Percentiles rank a stretch among this genome's conserved stretches.
phyloP scores from a whole-genome alignment of 2,113 vertebrate genomes.

The Burhinus bistriatus region DNA sequence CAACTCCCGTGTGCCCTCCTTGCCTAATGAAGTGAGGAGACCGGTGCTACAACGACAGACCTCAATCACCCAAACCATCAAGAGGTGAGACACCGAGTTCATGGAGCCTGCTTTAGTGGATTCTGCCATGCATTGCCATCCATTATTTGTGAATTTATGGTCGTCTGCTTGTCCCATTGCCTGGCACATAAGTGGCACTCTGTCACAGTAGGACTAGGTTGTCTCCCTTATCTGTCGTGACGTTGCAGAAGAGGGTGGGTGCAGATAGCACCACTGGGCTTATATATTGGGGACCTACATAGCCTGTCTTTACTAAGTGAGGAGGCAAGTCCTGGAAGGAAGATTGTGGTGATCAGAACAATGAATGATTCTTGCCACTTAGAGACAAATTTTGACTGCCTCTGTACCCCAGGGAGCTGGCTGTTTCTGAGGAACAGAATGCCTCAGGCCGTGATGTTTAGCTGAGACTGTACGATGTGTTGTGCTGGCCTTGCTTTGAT shows the following conservation, averaged over 20 bases:
- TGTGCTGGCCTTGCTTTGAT: not conserved
- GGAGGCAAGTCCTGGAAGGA: not conserved
- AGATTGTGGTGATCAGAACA: not conserved
- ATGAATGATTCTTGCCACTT: not conserved
- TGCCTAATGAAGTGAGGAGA: constrained; percentile 78
- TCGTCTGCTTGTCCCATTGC: not conserved
- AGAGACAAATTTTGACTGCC: not conserved
- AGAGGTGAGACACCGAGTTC: constrained; percentile 77
- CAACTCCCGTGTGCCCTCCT: constrained; percentile 80
- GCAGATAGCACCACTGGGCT: too few species aligned
- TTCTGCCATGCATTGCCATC: not conserved
- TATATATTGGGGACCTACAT: too few species aligned
- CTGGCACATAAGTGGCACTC: not conserved
- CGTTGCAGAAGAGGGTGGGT: not conserved
- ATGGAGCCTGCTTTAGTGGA: not conserved
- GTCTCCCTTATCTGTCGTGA: not conserved
- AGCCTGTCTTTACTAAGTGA: not conserved
- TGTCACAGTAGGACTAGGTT: not conserved
- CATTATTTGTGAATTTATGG: accelerated
- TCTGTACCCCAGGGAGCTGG: not conserved
- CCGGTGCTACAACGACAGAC: constrained; percentile 86
- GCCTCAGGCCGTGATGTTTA: not conserved
- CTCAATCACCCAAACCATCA: constrained; percentile 98
- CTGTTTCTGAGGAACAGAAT: not conserved
- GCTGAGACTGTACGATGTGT: not conserved